phyloP scores from a whole-genome alignment of 1,140 invertebrate species.

The Ceratosolen fusciceps region DNA sequence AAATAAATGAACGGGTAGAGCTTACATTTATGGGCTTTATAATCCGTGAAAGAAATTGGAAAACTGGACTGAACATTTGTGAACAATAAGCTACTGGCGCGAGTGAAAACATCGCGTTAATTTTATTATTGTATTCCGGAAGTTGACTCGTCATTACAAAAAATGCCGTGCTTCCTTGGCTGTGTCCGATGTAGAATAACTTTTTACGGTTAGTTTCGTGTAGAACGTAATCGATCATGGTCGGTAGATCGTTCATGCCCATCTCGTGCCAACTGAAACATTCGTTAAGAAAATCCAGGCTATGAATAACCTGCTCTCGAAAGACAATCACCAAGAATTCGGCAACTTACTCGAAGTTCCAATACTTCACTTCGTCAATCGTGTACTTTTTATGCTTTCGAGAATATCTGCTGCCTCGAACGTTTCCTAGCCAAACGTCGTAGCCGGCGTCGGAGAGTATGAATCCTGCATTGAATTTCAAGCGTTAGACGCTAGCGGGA shows the following conservation, averaged over 20 bases:
- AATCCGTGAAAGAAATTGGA: constrained; percentile 30
- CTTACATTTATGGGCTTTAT: constrained; percentile 32
- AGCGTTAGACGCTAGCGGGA: neutral
- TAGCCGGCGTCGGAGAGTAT: constrained; percentile 80
- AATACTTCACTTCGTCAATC: constrained; percentile 75
- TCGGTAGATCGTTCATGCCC: constrained; percentile 50
- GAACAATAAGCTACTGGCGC: constrained; percentile 71
- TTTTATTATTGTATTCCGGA: constrained; percentile 74
- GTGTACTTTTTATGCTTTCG: constrained; percentile 62
- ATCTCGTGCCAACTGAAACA: constrained; percentile 69
- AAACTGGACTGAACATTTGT: constrained; percentile 36
- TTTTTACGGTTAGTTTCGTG: constrained; percentile 68
- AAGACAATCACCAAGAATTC: no score
- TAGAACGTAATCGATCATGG: constrained; percentile 63
- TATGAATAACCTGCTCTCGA: no score
- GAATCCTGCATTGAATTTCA: constrained; percentile 73
- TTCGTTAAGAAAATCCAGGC: no score
- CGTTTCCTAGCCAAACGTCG: constrained; percentile 85
- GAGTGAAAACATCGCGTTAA: constrained; percentile 69
- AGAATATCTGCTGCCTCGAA: constrained; percentile 78
- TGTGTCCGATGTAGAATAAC: constrained; percentile 76
- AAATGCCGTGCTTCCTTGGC: constrained; percentile 78
- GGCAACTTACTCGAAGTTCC: constrained; percentile 76
- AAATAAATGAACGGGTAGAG: no score
- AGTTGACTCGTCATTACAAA: constrained; percentile 68